phyloP scores from a whole-genome alignment of 1,140 invertebrate species.

The Drosophila teissieri region DNA sequence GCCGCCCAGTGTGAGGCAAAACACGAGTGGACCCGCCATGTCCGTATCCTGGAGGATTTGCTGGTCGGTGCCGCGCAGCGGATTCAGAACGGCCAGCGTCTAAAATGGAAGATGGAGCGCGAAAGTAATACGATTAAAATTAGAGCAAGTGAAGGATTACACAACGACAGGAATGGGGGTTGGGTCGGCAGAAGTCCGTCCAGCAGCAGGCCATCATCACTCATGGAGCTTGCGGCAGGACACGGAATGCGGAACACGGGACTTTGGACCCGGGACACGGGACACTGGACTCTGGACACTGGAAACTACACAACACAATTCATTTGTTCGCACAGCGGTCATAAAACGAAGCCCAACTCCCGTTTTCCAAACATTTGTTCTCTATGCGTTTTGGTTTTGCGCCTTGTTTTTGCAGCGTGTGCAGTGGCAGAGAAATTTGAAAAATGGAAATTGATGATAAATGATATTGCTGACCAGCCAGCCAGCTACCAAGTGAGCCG shows the following conservation, averaged over 20 bases:
- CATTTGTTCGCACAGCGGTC: conserved; percentile 66
- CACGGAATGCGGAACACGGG: conserved; percentile 14
- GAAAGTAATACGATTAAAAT: conserved; percentile 60
- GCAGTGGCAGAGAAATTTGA: conserved; percentile 75
- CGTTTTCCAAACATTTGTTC: conserved; percentile 56
- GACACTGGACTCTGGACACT: conserved; percentile 9
- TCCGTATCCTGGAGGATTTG: conserved; percentile 90
- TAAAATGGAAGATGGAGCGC: conserved; percentile 64
- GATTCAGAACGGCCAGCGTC: conserved; percentile 92
- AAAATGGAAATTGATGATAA: conserved; percentile 84
- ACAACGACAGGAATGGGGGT: neutral
- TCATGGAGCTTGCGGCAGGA: conserved; percentile 59
- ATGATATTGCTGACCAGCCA: conserved; percentile 80
- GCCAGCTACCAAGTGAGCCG: conserved; percentile 25
- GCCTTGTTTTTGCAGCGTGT: conserved; percentile 18
- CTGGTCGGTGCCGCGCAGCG: conserved; percentile 87
- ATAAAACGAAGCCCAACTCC: conserved; percentile 59
- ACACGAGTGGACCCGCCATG: conserved; percentile 92
- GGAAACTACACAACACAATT: conserved; percentile 66
- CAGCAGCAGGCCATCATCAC: conserved; percentile 62
- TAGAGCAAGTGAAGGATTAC: conserved; percentile 52
- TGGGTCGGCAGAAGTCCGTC: neutral
- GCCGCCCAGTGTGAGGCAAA: conserved; percentile 91
- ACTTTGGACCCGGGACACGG: conserved; percentile 17
- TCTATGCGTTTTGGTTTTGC: conserved; percentile 41